These are phyloP conservation scores for Syngnathus rostellatus DNA, from an alignment of 2,797 vertebrate species.

Conservation along the genomic window DNA sequence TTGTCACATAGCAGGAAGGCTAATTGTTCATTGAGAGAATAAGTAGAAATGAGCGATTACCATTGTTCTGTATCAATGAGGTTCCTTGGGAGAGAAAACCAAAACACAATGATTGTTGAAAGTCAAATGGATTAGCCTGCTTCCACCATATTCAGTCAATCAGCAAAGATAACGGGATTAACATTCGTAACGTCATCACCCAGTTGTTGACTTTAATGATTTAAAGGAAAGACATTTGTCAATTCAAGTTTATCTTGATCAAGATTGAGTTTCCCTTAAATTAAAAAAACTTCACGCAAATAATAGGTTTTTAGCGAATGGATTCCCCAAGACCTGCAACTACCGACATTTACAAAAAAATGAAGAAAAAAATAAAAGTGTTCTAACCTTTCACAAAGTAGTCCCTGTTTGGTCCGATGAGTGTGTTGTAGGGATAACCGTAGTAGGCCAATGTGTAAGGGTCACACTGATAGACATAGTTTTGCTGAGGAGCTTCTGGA, in stretches of 20 bases:
- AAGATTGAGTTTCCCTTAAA: neutral
- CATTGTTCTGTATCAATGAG: constrained; percentile 73
- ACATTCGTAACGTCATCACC: constrained; percentile 56
- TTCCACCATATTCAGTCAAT: constrained; percentile 57
- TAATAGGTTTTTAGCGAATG: neutral
- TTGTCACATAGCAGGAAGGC: constrained; percentile 58
- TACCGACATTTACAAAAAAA: neutral
- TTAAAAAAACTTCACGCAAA: neutral
- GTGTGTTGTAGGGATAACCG: constrained; percentile 93
- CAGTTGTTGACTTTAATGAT: constrained; percentile 40
- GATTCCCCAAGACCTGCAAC: neutral
- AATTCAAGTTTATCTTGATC: constrained; percentile 26
- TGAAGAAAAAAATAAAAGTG: neutral
- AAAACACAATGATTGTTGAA: constrained; percentile 70
- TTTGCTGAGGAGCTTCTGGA: constrained; percentile 73
- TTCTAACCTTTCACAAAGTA: constrained; percentile 98
- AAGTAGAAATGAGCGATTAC: constrained; percentile 67
- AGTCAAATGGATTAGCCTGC: constrained; percentile 58
- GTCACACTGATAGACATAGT: constrained; percentile 94
- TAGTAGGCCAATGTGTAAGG: constrained; percentile 94
- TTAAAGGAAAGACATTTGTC: constrained; percentile 37
- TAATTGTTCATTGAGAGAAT: constrained; percentile 63
- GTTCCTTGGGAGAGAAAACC: constrained; percentile 72
- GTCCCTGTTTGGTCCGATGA: constrained; percentile 96
- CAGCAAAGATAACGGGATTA: constrained; percentile 58